Percentiles rank a stretch among this genome's conserved stretches.
Conservation (phyloP, 2,113 vertebrate genomes). For the Mohoua ochrocephala region DNA sequence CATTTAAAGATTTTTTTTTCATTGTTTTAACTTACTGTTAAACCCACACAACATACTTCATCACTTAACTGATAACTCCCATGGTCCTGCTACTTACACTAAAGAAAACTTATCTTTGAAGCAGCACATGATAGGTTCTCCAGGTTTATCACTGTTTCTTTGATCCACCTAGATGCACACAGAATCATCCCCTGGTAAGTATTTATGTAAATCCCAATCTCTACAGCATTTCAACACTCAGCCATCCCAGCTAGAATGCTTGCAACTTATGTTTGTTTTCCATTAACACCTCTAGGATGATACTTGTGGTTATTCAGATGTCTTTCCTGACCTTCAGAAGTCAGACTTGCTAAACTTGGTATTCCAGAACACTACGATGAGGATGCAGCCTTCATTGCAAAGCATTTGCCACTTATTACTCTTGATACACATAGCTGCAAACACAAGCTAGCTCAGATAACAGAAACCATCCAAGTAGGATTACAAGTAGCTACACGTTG, state of each 20-base stretch:
- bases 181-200: background rate
- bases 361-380: background rate
- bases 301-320: background rate
- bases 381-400: background rate
- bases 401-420: background rate
- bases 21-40: background rate
- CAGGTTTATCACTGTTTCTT: background rate
- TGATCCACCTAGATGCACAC: background rate
- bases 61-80: background rate
- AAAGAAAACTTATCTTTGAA: background rate
- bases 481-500: background rate
- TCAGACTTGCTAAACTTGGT: background rate
- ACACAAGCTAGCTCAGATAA: background rate
- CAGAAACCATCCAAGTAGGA: background rate
- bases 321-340: background rate
- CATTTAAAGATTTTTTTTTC: background rate
- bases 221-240: background rate
- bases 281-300: background rate
- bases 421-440: background rate
- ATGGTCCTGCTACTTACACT: background rate
- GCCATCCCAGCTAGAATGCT: background rate
- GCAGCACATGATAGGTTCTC: background rate
- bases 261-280: background rate
- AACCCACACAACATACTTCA: background rate
- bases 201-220: background rate